Conservation (phyloP, 2,888 invertebrate genomes). For the Elysia crispata region DNA sequence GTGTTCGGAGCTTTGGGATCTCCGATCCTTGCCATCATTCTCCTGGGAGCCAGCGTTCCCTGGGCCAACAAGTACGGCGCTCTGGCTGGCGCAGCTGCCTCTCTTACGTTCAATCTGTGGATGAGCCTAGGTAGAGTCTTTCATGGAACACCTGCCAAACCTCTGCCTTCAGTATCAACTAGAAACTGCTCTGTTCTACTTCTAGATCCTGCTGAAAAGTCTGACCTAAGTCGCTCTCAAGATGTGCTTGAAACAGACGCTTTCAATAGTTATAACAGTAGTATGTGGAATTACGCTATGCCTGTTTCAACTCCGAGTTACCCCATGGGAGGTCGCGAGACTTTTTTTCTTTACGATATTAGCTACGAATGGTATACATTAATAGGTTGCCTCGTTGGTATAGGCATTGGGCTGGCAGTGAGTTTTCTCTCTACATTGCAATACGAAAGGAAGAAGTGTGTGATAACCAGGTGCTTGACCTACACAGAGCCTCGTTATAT, state of each 20-base stretch:
- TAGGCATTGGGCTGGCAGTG: slow-evolving; percentile 13
- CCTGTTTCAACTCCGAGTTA: too few relatives aligned
- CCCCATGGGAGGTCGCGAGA: too few relatives aligned
- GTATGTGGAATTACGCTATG: too few relatives aligned
- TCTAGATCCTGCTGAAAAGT: too few relatives aligned
- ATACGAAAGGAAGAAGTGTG: too few relatives aligned
- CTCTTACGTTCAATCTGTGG: slow-evolving; percentile 43
- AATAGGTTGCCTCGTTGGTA: slow-evolving; percentile 25
- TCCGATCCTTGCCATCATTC: slow-evolving; percentile 58
- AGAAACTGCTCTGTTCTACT: too few relatives aligned
- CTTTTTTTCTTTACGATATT: slow-evolving; percentile 43
- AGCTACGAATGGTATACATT: slow-evolving; percentile 47
- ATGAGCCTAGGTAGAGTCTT: slow-evolving; percentile 34
- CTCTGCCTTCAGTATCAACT: slow-evolving; percentile 1
- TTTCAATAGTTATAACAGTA: too few relatives aligned
- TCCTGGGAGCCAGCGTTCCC: slow-evolving; percentile 59
- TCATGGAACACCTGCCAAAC: slow-evolving; percentile 30
- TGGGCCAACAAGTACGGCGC: slow-evolving; percentile 51
- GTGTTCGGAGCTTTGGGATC: slow-evolving; percentile 61
- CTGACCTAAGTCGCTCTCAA: too few relatives aligned
- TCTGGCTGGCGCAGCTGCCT: slow-evolving; percentile 10
- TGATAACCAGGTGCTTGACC: too few relatives aligned
- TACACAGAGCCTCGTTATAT: too few relatives aligned
- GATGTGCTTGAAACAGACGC: too few relatives aligned
- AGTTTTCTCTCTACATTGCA: too few relatives aligned